These are phyloP conservation scores for Nycticebus coucang DNA, from an alignment of 2,113 vertebrate genomes.

Conservation along the genomic window DNA sequence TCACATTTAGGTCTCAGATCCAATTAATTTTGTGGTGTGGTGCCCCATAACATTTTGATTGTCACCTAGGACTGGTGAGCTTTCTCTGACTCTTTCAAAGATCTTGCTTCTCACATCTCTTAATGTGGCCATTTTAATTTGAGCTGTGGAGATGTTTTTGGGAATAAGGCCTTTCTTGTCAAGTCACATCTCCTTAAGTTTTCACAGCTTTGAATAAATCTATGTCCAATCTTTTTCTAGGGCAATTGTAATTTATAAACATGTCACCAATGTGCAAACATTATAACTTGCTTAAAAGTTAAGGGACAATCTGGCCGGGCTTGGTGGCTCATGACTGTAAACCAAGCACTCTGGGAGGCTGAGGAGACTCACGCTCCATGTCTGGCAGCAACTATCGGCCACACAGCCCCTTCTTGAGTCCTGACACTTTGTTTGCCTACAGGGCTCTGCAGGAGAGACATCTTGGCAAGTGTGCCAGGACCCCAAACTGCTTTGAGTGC, in stretches of 20 bases:
- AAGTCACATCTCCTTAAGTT: not conserved
- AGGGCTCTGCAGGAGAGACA: not conserved
- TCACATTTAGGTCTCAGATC: not conserved
- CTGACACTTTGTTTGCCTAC: not conserved
- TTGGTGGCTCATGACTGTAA: too few relatives aligned
- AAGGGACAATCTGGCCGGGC: not conserved
- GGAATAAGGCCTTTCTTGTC: not conserved
- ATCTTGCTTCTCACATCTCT: not conserved
- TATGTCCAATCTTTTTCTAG: not conserved
- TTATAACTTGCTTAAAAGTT: not conserved
- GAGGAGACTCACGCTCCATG: too few relatives aligned
- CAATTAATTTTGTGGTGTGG: not conserved
- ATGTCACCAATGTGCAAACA: not conserved
- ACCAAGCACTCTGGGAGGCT: too few relatives aligned
- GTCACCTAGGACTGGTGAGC: not conserved
- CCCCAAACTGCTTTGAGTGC: not conserved
- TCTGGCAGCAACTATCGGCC: too few relatives aligned
- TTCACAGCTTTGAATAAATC: not conserved
- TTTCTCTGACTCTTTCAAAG: not conserved
- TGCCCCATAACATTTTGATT: not conserved
- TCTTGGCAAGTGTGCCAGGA: not conserved
- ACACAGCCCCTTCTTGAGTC: too few relatives aligned
- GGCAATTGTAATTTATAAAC: not conserved
- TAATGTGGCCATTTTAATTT: not conserved
- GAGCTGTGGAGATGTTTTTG: not conserved